A percentile compares a stretch with the other conserved stretches of the same genome.
Evolutionary conservation across 2,888 invertebrate species (phyloP).

Genomic region (Cephus spinipes): DNA sequence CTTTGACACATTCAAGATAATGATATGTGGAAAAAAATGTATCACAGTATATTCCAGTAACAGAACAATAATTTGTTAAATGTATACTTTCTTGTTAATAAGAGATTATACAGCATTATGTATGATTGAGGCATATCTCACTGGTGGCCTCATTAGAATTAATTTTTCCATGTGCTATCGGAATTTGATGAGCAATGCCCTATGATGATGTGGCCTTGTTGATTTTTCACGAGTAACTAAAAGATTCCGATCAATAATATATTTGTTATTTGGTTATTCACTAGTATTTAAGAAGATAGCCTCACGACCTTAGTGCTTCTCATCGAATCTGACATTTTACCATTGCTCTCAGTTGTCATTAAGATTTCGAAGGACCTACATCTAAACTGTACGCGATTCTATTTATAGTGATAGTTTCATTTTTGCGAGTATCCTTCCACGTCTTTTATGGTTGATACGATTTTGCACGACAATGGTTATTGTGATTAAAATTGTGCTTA

Average conservation of each 20-base stretch:
- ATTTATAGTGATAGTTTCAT: background rate
- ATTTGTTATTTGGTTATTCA: slow-evolving; percentile 31
- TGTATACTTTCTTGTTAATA: background rate
- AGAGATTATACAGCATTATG: background rate
- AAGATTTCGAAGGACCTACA: slow-evolving; percentile 37
- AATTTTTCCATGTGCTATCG: slow-evolving; percentile 17
- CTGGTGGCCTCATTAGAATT: slow-evolving; percentile 7
- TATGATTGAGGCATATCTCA: background rate
- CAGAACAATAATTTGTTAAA: background rate
- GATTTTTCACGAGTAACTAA: slow-evolving; percentile 26
- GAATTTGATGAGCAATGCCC: slow-evolving; percentile 11
- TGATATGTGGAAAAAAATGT: too few relatives aligned
- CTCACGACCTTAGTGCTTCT: slow-evolving; percentile 45
- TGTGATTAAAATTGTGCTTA: background rate
- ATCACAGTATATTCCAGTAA: too few relatives aligned
- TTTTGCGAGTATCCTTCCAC: background rate
- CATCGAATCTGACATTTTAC: slow-evolving; percentile 39
- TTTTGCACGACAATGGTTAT: slow-evolving; percentile 5
- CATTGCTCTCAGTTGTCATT: slow-evolving; percentile 45
- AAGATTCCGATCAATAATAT: slow-evolving; percentile 45
- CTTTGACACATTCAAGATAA: background rate
- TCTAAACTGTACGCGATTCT: background rate
- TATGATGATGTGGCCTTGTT: slow-evolving; percentile 19
- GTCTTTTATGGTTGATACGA: background rate
- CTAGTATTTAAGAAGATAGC: slow-evolving; percentile 44